Evolutionary conservation across 2,888 invertebrate genomes (phyloP), one percentile per base, ranked within the genome.

Genomic region (Machimus rusticus): DNA sequence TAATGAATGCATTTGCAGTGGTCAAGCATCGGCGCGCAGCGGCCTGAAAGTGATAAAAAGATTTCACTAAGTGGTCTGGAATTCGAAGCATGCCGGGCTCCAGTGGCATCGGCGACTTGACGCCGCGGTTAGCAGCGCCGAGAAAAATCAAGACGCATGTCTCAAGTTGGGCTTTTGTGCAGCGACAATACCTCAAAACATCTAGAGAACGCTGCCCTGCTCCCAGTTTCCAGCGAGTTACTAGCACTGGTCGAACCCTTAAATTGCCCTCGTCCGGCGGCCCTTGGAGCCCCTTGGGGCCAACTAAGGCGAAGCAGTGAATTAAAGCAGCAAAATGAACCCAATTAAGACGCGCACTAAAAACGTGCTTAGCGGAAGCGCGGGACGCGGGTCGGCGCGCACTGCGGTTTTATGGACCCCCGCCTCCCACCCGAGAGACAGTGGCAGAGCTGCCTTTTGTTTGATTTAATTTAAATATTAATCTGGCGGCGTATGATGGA

Each of bases 1-100:
- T 82, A 82, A 82, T 82, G 57, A 82, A 82, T 82, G 82, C 82
- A 82, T 23, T 82, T 82, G 5, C 57, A 79, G 79, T 79, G 79
- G 79, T 51, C 79, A 55, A 51, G 79, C 79, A 23, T 46, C 28
- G 51, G 79, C 28, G 79, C 34, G n/a, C n/a, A 79, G 31, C 31
- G 51, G 51, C 37, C 78, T 23, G 39, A 78, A 39, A 57, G 66
- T 82, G 82, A 82, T 82, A 37, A 82, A 82, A 39, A 66, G 82
- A 66, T 82, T 82, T 82, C 57, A 66, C 66, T 82, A 82, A 82
- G 82, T 66, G 82, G 66, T 34, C 82, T 82, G 82, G 82, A 82
- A 82, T 82, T 82, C 66, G 39, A 57, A 31, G 82, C 66, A 82
- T 82, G 37, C 55, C 28, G 28, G n/a, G 46, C 31, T 12, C 19